Evolutionary conservation across 1,140 invertebrate species (phyloP).

Genomic region (Achatina immaculata): DNA sequence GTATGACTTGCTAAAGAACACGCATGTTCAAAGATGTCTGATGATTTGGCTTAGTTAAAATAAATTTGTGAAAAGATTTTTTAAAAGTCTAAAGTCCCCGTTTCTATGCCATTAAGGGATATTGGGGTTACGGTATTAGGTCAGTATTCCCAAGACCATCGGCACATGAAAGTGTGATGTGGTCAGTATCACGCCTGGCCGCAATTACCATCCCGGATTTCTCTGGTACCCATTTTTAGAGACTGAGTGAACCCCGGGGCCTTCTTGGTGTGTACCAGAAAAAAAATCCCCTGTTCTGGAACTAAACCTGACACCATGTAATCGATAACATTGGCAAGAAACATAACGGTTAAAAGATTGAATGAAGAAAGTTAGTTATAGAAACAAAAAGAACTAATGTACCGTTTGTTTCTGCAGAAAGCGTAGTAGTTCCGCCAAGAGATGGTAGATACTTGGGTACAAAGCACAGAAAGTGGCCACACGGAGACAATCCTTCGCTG

Average conservation of each 20-base stretch:
- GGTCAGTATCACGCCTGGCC: too few relatives aligned
- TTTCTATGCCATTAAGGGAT: too few relatives aligned
- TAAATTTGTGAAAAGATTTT: neutral
- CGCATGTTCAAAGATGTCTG: too few relatives aligned
- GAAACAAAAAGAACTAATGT: constrained; percentile 4
- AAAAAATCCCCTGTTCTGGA: neutral
- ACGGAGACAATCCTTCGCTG: constrained; percentile 51
- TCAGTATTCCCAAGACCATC: too few relatives aligned
- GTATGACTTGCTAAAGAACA: too few relatives aligned
- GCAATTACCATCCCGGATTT: too few relatives aligned
- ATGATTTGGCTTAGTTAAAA: neutral
- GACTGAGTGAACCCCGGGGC: too few relatives aligned
- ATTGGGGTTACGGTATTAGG: too few relatives aligned
- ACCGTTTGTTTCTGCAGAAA: constrained; percentile 47
- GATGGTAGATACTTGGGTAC: constrained; percentile 59
- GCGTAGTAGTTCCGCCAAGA: constrained; percentile 48
- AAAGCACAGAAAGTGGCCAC: constrained; percentile 60
- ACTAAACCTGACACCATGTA: neutral
- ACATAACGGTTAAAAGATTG: neutral
- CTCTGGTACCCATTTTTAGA: too few relatives aligned
- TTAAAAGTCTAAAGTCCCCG: neutral
- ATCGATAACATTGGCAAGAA: neutral
- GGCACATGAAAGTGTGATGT: too few relatives aligned
- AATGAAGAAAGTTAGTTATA: neutral
- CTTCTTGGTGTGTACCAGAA: too few relatives aligned